Evolutionary conservation across 2,797 vertebrate species (phyloP).

Genomic region (Glossophaga mutica): DNA sequence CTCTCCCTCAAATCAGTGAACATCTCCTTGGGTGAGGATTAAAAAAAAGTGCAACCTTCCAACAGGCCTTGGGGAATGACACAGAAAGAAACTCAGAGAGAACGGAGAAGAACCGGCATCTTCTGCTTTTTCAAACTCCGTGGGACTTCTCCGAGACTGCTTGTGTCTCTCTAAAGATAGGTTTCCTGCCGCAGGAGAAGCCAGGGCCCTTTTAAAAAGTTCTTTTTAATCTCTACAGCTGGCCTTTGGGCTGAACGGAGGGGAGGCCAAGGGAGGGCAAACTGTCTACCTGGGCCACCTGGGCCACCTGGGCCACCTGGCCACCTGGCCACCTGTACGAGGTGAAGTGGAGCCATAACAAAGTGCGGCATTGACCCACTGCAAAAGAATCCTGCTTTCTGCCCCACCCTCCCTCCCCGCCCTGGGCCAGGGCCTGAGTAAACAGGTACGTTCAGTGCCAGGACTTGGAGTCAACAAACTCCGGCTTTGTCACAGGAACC

Average conservation of each 20-base stretch:
- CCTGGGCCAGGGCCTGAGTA: conserved; percentile 49
- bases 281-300: not conserved
- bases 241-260: not conserved
- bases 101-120: not conserved
- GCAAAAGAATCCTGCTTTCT: conserved; percentile 32
- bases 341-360: not conserved
- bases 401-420: conserved; percentile 52
- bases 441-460: conserved; percentile 53
- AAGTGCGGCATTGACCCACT: conserved; percentile 45
- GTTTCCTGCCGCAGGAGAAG: not conserved
- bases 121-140: not conserved
- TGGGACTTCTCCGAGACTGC: not conserved
- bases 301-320: not conserved
- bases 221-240: not conserved
- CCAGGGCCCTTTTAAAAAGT: accelerated
- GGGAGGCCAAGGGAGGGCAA: not conserved
- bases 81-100: not conserved
- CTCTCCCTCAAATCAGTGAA: too few relatives aligned
- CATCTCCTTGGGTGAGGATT: too few relatives aligned
- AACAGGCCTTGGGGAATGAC: accelerated
- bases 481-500: conserved; percentile 57
- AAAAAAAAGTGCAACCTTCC: too few relatives aligned
- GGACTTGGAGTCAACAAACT: conserved; percentile 45
- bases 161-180: not conserved
- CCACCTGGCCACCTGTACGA: not conserved